Evolutionary conservation across 2,797 vertebrate species (phyloP), one percentile per base, ranked within the genome.

Genomic region (Sebastes hubbsi): DNA sequence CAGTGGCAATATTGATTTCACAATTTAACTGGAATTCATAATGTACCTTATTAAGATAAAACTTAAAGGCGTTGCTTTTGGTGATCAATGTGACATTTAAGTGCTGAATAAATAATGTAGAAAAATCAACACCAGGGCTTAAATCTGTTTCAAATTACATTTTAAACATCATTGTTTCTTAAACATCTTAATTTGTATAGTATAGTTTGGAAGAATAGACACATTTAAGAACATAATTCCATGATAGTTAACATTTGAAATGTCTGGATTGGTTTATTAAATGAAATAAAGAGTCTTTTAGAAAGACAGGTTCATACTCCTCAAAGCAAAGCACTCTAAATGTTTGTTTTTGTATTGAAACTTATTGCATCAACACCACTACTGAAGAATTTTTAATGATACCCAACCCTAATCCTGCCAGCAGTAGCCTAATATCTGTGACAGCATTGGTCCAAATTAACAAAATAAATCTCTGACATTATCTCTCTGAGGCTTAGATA

Each of bases 61-160:
- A 24, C 22, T 2, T 64, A 16, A 38, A 36, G 58, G 27, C 8
- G 3, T 0, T 3, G 0, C 0, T 13, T 24, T 55, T 22, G 20
- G n/a, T 0, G 11, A 24, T 55, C 25, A 60, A 5, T 60, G 16
- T 30, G 58, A 30, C 58, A 27, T 60, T 60, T 32, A 30, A 60
- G 18, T 30, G 9, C 58, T 32, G 29, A 30, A 60, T 1, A 30
- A 60, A 8, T 5, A 22, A 24, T 54, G n/a, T 9, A 3, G 29
- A 30, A 36, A 24, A 34, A 18, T 24, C 2, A 16, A 7, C n/a
- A 55, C 32, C 20, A 29, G 29, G 18, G n/a, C 13, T 34, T 36
- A 11, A 24, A 46, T 46, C 14, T 18, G 42, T 46, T 46, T 46
- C 42, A 46, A 46, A 46, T 18, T 46, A 46, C 42, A 36, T 25